Percentiles rank a stretch among this genome's conserved stretches.
Evolutionary conservation across 2,113 vertebrate genomes (phyloP).

Genomic region (Isichthys henryi): DNA sequence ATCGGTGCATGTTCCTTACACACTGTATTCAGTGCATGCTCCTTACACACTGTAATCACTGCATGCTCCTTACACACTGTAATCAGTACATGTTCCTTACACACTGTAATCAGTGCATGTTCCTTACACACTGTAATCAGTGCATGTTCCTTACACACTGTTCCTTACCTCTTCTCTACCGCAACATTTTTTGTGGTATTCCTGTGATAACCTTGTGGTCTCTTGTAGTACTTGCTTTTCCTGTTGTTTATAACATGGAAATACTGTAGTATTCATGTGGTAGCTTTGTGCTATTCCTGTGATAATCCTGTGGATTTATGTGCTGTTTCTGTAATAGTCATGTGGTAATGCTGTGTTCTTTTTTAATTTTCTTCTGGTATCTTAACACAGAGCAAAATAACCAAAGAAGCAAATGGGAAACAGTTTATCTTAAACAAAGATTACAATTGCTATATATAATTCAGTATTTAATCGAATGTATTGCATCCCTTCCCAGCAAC

Average conservation of each 20-base stretch:
- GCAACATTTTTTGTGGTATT: background rate
- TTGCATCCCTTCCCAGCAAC: background rate
- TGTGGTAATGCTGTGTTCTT: background rate
- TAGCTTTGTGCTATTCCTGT: background rate
- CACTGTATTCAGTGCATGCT: no score
- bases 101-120: no score
- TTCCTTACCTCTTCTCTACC: background rate
- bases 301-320: background rate
- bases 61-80: no score
- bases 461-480: background rate
- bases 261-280: background rate
- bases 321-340: background rate
- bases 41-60: no score
- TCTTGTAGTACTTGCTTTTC: background rate
- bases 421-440: background rate
- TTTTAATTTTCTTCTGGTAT: background rate
- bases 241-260: background rate
- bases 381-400: background rate
- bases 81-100: no score
- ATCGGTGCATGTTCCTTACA: no score
- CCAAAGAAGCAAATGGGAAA: background rate
- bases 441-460: background rate
- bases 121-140: no score
- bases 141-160: no score
- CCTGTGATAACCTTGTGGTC: background rate